Base-by-base conservation (phyloP, 2,888 invertebrate species). In the Drosophila macrothrix region DNA sequence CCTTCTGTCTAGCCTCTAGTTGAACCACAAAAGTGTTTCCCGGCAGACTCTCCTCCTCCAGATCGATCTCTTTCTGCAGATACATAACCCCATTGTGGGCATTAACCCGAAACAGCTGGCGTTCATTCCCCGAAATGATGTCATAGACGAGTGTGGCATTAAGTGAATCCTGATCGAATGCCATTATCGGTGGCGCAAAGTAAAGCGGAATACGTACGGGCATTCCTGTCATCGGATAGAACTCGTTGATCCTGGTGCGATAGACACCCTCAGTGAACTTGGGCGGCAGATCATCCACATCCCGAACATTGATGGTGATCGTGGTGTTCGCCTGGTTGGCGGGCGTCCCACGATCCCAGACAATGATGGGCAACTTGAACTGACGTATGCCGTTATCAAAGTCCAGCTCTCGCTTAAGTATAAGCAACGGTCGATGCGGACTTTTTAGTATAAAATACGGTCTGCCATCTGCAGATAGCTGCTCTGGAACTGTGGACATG, bases 311-410 rank as follows among this genome's bases (percentile, higher is more conserved):
- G 55, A 98, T 95, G 63, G 94, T 95, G 5, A 98, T 94, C 0
- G 96, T 96, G 0, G 97, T 95, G 78, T 96, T 96, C 9, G 96
- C 94, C 83, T 95, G 96, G 74, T 95, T 95, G 4, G 96, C 95
- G 0, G 97, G 97, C 0, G 96, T 95, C 0, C 98, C 98, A 12
- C 97, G 96, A 93, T 98, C 98, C 91, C 96, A 96, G 50, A 97
- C 98, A 80, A 96, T 95, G 35, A 98, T 94, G 5, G 96, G 95
- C 61, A 98, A 94, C 61, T 94, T 93, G 88, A 97, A 98, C 85
- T 96, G 95, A 43, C 96, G 94, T 83, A 97, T 96, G 1, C 97
- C 98, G 29, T 94, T 94, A 91, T 98, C 98, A 90, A 95, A 98
- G 92, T 98, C 97, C 80, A 98, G 93, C 0, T 96, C 94, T 76